These are phyloP conservation scores for Strigamia transsilvanica DNA, from an alignment of 2,888 invertebrate genomes.

Conservation along the genomic window DNA sequence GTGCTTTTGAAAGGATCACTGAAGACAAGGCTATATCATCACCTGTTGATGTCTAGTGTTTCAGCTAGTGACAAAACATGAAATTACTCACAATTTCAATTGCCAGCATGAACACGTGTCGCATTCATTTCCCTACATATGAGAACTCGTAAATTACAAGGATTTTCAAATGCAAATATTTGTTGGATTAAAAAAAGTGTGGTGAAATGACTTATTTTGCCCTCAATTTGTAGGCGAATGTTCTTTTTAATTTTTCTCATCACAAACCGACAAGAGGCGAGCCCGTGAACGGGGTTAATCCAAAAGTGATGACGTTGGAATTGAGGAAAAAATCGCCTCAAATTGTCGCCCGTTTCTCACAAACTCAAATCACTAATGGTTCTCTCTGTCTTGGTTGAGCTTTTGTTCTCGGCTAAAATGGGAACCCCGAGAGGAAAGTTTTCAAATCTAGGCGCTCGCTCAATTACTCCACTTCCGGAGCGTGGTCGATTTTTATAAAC, in stretches of 20 bases:
- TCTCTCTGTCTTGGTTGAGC: background rate
- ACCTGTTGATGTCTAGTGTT: too few species aligned
- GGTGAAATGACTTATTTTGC: background rate
- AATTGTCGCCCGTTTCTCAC: constrained; percentile 32
- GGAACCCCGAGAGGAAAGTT: background rate
- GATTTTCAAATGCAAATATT: background rate
- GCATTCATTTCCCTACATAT: too few species aligned
- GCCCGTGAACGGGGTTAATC: constrained; percentile 26
- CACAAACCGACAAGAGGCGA: background rate
- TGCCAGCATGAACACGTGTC: too few species aligned
- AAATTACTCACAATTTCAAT: too few species aligned
- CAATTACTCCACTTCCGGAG: background rate
- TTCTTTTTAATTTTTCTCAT: background rate
- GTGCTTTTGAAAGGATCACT: too few species aligned
- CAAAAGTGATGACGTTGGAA: constrained; percentile 21
- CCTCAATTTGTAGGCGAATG: background rate
- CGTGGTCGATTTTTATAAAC: background rate
- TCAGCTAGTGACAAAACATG: too few species aligned
- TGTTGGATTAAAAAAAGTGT: background rate
- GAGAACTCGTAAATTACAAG: too few species aligned
- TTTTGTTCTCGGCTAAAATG: constrained; percentile 7
- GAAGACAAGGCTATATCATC: too few species aligned
- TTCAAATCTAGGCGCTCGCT: background rate
- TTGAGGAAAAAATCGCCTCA: constrained; percentile 31
- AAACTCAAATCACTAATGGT: background rate